Evolutionary conservation across 2,888 invertebrate species (phyloP).

Genomic region (Mesorhabditis sp.): DNA sequence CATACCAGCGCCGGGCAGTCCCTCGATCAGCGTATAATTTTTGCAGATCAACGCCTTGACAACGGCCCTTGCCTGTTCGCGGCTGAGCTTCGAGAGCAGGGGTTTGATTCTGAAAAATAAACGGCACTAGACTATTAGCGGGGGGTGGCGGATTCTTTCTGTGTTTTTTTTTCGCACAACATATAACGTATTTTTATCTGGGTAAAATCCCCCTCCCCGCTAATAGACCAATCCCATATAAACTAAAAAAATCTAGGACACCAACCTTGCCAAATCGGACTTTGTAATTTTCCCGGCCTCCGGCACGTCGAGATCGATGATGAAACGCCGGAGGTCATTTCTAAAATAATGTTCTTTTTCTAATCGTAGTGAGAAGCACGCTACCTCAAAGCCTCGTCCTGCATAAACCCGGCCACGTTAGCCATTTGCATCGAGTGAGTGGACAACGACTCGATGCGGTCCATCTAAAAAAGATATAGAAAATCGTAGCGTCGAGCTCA

Average conservation of each 20-base stretch:
- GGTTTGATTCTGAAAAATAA: not conserved
- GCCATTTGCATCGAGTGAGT: not conserved
- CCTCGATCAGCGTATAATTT: slow-evolving; percentile 77
- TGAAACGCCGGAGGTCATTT: not conserved
- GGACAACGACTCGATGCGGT: not conserved
- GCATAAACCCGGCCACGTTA: not conserved
- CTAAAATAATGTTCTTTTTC: not conserved
- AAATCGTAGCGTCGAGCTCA: not conserved
- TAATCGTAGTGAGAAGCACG: not conserved
- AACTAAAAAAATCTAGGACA: not conserved
- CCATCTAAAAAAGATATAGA: not conserved
- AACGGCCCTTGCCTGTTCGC: slow-evolving; percentile 66
- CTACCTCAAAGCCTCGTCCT: not conserved
- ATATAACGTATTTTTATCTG: too few species aligned
- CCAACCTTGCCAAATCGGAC: not conserved
- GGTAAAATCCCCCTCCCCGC: too few species aligned
- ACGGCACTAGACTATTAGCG: too few species aligned
- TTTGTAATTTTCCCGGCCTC: not conserved
- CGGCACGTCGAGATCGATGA: slow-evolving; percentile 5
- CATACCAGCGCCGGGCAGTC: slow-evolving; percentile 86
- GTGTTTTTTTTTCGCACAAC: too few species aligned
- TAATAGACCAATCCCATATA: too few species aligned
- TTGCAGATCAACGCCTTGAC: slow-evolving; percentile 69
- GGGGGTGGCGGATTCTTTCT: too few species aligned
- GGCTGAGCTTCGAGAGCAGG: not conserved